Conservation (phyloP, 2,113 vertebrate genomes). For the Lampris incognitus region DNA sequence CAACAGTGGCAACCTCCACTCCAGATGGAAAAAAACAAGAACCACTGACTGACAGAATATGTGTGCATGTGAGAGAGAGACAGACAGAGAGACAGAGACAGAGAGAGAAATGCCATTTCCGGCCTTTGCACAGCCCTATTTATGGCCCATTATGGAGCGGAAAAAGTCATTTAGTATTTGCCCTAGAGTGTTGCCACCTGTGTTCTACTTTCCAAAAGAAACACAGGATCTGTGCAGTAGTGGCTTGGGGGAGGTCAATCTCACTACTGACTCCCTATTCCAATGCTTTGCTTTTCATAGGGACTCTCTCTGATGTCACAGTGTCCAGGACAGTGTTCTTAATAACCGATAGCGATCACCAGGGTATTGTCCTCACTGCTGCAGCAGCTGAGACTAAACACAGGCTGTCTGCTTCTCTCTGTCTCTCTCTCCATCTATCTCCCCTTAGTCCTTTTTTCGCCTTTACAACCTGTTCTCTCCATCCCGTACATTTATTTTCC, state of each 20-base stretch:
- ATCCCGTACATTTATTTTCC: slow-evolving; percentile 67
- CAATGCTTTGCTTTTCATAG: slow-evolving; percentile 45
- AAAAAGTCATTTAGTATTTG: slow-evolving; percentile 61
- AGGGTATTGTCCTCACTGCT: slow-evolving; percentile 65
- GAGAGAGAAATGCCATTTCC: slow-evolving; percentile 63
- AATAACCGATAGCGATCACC: slow-evolving; percentile 64
- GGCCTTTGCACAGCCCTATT: slow-evolving; percentile 55
- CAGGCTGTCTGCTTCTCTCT: slow-evolving; percentile 26
- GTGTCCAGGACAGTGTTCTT: slow-evolving; percentile 33
- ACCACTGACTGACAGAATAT: slow-evolving; percentile 41
- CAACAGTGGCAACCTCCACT: slow-evolving; percentile 37
- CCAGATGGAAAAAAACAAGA: slow-evolving; percentile 60
- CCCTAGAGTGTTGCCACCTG: slow-evolving; percentile 61
- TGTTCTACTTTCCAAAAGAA: slow-evolving; percentile 67
- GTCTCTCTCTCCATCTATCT: slow-evolving; percentile 31
- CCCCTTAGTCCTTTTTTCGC: slow-evolving; percentile 46
- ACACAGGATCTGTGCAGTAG: slow-evolving; percentile 52
- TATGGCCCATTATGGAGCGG: slow-evolving; percentile 43
- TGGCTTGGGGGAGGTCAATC: slow-evolving; percentile 29
- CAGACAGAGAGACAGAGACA: background rate
- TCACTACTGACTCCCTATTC: background rate
- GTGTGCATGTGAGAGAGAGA: too few species aligned
- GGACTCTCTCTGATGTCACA: slow-evolving; percentile 59
- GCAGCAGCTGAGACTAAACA: slow-evolving; percentile 62
- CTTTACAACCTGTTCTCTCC: slow-evolving; percentile 54